phyloP scores from a whole-genome alignment of 1,140 invertebrate genomes.

The Epicauta chinensis region DNA sequence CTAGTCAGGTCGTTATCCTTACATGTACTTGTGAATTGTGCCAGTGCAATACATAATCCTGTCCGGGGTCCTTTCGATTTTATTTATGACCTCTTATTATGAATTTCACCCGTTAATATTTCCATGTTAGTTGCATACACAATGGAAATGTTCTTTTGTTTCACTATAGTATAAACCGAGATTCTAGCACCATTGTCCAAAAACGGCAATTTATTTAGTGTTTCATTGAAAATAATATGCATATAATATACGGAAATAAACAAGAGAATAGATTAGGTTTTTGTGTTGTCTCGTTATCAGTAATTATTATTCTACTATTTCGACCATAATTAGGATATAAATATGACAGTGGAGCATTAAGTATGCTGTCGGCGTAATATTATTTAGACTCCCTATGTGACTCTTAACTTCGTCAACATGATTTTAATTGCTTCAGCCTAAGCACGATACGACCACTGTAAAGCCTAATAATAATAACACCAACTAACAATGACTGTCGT shows the following conservation, averaged over 20 bases:
- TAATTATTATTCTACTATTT: too few relatives aligned
- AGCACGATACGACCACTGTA: constrained; percentile 12
- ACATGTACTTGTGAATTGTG: constrained; percentile 7
- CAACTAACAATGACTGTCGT: not conserved
- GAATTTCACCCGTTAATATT: not conserved
- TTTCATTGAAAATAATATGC: too few relatives aligned
- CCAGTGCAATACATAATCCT: constrained; percentile 3
- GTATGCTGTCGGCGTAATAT: not conserved
- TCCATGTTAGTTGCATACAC: not conserved
- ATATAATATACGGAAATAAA: too few relatives aligned
- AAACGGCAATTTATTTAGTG: too few relatives aligned
- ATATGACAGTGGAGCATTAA: too few relatives aligned
- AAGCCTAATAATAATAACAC: constrained; percentile 14
- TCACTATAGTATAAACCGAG: not conserved
- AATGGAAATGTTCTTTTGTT: constrained; percentile 4
- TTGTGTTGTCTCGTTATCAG: too few relatives aligned
- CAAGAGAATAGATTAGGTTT: too few relatives aligned
- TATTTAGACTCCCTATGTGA: constrained; percentile 19
- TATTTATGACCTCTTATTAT: constrained; percentile 4
- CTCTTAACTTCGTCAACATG: constrained; percentile 18
- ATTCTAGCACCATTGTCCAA: too few relatives aligned
- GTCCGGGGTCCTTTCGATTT: constrained; percentile 7
- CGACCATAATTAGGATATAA: too few relatives aligned
- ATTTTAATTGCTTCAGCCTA: constrained; percentile 20
- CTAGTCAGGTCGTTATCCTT: constrained; percentile 13